These are phyloP conservation scores for Eudemis profundana DNA, from an alignment of 2,888 invertebrate species.

Conservation along the genomic window DNA sequence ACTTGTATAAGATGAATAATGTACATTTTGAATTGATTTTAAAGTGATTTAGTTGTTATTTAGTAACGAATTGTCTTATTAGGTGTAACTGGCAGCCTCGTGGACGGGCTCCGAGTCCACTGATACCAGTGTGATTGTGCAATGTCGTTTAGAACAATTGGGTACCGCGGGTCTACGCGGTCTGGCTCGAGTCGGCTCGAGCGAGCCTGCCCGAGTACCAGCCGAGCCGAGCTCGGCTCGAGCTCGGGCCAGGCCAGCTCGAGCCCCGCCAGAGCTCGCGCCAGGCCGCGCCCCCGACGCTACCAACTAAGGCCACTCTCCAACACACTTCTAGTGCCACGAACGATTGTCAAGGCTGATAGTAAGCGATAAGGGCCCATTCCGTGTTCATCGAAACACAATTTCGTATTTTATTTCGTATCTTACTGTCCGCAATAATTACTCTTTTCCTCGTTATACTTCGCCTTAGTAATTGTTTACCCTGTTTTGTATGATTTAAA, in stretches of 20 bases:
- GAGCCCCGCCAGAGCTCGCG: too few relatives aligned
- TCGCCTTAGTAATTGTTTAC: constrained; percentile 72
- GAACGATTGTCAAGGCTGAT: constrained; percentile 72
- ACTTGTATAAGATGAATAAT: constrained; percentile 80
- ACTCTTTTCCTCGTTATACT: constrained; percentile 75
- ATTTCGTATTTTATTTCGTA: constrained; percentile 75
- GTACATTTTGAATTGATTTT: constrained; percentile 85
- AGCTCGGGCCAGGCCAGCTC: neutral
- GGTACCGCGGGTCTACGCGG: constrained; percentile 45
- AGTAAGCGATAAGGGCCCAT: constrained; percentile 73
- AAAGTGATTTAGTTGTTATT: constrained; percentile 85
- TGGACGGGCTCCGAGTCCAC: constrained; percentile 69
- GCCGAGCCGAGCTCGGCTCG: neutral
- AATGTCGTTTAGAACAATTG: constrained; percentile 71
- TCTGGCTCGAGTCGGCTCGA: neutral
- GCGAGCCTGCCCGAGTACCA: neutral
- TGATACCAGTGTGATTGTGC: constrained; percentile 82
- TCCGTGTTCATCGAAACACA: constrained; percentile 76
- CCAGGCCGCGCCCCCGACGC: neutral
- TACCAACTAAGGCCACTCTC: constrained; percentile 52
- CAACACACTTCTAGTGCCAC: constrained; percentile 61
- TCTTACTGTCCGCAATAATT: constrained; percentile 73
- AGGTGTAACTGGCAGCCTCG: constrained; percentile 78
- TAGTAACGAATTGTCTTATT: constrained; percentile 83
- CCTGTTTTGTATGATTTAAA: constrained; percentile 77